These are phyloP conservation scores for Podarcis muralis DNA, from an alignment of 2,113 vertebrate species.

Conservation along the genomic window DNA sequence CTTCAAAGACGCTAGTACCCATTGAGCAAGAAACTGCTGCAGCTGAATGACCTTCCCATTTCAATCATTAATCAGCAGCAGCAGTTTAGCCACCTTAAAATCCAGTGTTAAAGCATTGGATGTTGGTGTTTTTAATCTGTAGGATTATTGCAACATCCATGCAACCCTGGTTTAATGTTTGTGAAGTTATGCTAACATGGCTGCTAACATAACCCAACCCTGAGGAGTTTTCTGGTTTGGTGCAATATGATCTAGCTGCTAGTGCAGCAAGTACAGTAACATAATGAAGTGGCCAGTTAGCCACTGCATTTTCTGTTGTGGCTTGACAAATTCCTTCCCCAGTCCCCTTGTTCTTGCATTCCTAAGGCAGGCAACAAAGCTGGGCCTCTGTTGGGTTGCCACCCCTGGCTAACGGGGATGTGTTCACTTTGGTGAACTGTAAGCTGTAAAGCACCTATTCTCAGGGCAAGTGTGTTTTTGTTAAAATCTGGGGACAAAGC, in stretches of 20 bases:
- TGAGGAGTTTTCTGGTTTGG: too few relatives aligned
- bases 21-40: background rate
- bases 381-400: too few relatives aligned
- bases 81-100: background rate
- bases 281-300: background rate
- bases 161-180: background rate
- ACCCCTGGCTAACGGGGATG: too few relatives aligned
- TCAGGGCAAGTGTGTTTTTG: background rate
- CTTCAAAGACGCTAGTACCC: background rate
- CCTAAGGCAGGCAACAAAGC: background rate
- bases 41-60: slow-evolving; percentile 4
- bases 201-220: background rate
- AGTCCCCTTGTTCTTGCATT: background rate
- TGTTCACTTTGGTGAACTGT: background rate
- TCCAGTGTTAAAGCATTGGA: background rate
- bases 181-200: background rate
- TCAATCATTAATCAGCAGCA: slow-evolving; percentile 8
- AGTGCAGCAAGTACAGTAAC: background rate
- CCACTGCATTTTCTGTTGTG: background rate
- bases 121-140: background rate
- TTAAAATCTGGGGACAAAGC: background rate
- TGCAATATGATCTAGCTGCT: background rate
- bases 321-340: background rate
- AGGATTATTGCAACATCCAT: background rate
- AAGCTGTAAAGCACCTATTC: background rate